Evolutionary conservation across 2,113 vertebrate species (phyloP), one percentile per base, ranked within the genome.

Genomic region (Urocitellus parryii): DNA sequence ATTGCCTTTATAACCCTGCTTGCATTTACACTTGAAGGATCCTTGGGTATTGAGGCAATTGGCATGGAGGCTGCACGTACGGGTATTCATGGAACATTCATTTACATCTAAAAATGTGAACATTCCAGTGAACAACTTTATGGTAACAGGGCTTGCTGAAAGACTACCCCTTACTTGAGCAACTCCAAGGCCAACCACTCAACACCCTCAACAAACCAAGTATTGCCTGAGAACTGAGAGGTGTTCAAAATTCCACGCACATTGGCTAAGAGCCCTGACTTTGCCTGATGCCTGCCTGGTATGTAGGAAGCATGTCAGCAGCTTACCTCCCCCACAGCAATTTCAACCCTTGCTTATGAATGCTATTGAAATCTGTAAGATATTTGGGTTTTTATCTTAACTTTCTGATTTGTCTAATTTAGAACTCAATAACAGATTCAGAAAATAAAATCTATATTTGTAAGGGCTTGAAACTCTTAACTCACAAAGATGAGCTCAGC

Each of bases 21-120:
- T 99, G 97, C 99, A 99, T 97, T 97, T 99, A 98, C 99, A 99
- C 98, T 98, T 99, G 99, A 99, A 99, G 86, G 99, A 99, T 74
- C 99, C 99, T 39, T 97, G 97, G 0, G 98, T 99, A 98, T 99
- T 99, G 97, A 99, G 97, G 96, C 99, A 99, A 65, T 98, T 98
- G 92, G 99, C 99, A 0, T 99, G 98, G 90, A 97, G 98, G 96
- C 98, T 99, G 98, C 99, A 99, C 58, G 97, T 98, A 91, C 99
- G 99, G 80, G 97, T 98, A 72, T 98, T 97, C 87, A 96, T 27
- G 82, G 98, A 95, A 94, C 99, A 99, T 97, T 99, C 99, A 77
- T 99, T 99, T 53, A 99, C 93, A 97, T 99, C 99, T 99, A 98
- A 87, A 98, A 96, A 88, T 1, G 81, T 0, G 95, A 94, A 95